A percentile compares a stretch with the other conserved stretches of the same genome.
phyloP scores from a whole-genome alignment of 2,113 vertebrate genomes.

The Scomber scombrus region DNA sequence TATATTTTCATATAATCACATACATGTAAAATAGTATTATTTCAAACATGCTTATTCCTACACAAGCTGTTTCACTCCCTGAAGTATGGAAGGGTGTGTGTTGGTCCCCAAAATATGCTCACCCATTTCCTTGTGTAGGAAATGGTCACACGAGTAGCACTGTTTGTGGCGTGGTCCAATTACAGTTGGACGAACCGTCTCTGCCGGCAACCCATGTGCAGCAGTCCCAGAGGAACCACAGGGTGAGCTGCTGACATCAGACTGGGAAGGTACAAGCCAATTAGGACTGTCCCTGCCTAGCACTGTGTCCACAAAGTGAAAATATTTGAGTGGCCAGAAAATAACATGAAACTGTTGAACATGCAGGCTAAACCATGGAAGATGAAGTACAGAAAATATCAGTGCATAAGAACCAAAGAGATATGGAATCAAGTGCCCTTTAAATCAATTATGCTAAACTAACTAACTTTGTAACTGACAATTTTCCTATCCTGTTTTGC shows the following conservation, averaged over 20 bases:
- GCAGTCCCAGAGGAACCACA: slow-evolving; percentile 21
- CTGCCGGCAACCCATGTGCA: slow-evolving; percentile 20
- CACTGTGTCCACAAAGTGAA: slow-evolving; percentile 19
- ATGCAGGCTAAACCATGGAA: background rate
- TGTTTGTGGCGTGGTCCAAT: slow-evolving; percentile 33
- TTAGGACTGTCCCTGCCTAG: background rate
- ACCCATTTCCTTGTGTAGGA: slow-evolving; percentile 10
- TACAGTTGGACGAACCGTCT: slow-evolving; percentile 31
- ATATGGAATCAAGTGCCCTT: slow-evolving; percentile 9
- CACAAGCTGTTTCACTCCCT: background rate
- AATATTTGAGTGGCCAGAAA: slow-evolving; percentile 6
- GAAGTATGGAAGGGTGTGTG: background rate
- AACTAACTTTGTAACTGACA: background rate
- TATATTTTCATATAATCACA: background rate
- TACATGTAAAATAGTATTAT: background rate
- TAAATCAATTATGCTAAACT: slow-evolving; percentile 25
- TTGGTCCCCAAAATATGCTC: background rate
- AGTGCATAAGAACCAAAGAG: background rate
- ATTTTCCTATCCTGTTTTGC: slow-evolving; percentile 2
- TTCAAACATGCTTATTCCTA: background rate
- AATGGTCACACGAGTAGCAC: slow-evolving; percentile 7
- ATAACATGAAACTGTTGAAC: slow-evolving; percentile 15
- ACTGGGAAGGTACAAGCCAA: too few species aligned
- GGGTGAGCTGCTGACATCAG: background rate
- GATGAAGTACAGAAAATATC: background rate